Base-by-base conservation (phyloP, 1,140 invertebrate species). In the Cherax quadricarinatus region DNA sequence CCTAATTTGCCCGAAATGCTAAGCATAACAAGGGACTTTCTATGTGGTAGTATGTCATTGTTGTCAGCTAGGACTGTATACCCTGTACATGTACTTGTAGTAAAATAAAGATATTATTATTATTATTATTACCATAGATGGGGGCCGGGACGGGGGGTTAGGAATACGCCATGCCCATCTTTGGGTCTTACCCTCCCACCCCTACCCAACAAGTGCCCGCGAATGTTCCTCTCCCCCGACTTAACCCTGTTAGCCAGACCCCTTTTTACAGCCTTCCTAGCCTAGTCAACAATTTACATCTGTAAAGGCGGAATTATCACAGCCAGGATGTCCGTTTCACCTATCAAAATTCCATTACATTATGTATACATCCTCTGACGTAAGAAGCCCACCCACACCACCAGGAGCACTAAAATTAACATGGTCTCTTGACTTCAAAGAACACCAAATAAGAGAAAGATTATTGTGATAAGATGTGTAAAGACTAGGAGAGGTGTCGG, bases 101-200 rank as follows among this genome's bases (percentile, higher is more conserved):
- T n/a, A n/a, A n/a, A n/a, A n/a, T n/a, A n/a, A n/a, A n/a, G n/a
- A n/a, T n/a, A n/a, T n/a, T n/a, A n/a, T n/a, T n/a, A n/a, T n/a
- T n/a, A n/a, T n/a, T n/a, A n/a, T n/a, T n/a, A n/a, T n/a, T 41
- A 41, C 30, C 30, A 41, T 70, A 18, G 66, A 18, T 9, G 21
- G 66, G 14, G 66, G 66, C 66, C 66, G 66, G 66, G 14, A 18
- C 7, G 10, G 57, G 57, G 41, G 49, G 82, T 18, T 14, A 62
- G n/a, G 82, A 53, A 84, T 57, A 84, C 82, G 53, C 82, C 82
- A 84, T 84, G 53, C 30, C 82, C 82, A 84, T 84, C 53, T 84
- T 84, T 84, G 53, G 82, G 30, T 41, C 30, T 41, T 41, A 41
- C 30, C 30, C 30, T 10, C 82, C 16, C 53, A 57, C 41, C 82